A percentile compares a stretch with the other conserved stretches of the same genome.
Conservation (phyloP, 1,140 invertebrate genomes). For the Rhyacophila brunnea region DNA sequence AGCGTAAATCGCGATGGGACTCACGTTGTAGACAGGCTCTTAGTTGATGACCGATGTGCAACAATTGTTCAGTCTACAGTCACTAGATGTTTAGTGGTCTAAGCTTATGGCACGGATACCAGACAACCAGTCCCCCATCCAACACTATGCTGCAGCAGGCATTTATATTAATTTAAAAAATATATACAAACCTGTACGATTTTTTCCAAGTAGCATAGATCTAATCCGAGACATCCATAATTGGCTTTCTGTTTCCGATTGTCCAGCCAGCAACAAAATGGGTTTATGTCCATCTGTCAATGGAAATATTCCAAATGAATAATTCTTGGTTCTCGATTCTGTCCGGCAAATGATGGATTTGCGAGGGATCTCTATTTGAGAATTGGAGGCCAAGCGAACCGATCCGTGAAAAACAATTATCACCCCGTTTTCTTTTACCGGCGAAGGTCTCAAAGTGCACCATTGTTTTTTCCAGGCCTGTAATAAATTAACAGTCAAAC, state of each 20-base stretch:
- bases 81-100: no score
- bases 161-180: no score
- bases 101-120: no score
- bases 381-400: constrained; percentile 19
- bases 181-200: constrained; percentile 18
- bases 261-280: constrained; percentile 20
- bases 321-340: constrained; percentile 21
- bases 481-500: constrained; percentile 6
- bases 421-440: constrained; percentile 19
- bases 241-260: constrained; percentile 30
- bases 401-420: constrained; percentile 27
- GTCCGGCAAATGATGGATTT: constrained; percentile 21
- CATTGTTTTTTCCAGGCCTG: constrained; percentile 34
- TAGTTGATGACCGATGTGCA: no score
- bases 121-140: no score
- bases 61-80: no score
- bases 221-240: constrained; percentile 30
- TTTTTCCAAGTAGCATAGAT: constrained; percentile 23
- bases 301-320: constrained; percentile 30
- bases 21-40: no score
- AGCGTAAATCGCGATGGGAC: no score
- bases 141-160: no score
- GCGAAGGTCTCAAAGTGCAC: constrained; percentile 29
- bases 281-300: constrained; percentile 12
- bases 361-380: constrained; percentile 28